Evolutionary conservation across 92 coral and sea anemone species (phyloP).

Genomic region (Nematostella vectensis): DNA sequence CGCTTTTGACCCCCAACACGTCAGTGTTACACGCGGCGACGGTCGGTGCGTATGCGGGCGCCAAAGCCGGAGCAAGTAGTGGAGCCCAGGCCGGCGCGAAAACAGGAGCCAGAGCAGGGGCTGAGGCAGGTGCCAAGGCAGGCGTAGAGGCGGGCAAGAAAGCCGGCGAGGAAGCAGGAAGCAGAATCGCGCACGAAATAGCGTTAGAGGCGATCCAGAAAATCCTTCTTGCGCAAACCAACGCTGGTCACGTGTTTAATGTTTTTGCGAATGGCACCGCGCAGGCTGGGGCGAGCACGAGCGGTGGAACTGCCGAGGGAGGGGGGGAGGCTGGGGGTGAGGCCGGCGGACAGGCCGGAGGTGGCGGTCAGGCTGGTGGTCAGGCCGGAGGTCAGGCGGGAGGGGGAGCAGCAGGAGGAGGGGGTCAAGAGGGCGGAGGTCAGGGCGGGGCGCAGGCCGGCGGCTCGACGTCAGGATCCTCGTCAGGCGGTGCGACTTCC

Average conservation of each 20-base stretch:
- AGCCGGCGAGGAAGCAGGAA: slow-evolving; percentile 74
- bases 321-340: slow-evolving; percentile 21
- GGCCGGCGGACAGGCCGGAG: slow-evolving; percentile 10
- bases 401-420: slow-evolving; percentile 15
- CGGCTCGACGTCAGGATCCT: slow-evolving; percentile 6
- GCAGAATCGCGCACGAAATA: slow-evolving; percentile 43
- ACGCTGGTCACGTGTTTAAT: slow-evolving; percentile 37
- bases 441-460: slow-evolving; percentile 3
- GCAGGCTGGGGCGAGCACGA: slow-evolving; percentile 14
- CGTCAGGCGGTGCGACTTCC: slow-evolving; percentile 11
- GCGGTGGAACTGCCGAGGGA: slow-evolving; percentile 8
- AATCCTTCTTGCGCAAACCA: slow-evolving; percentile 27
- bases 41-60: slow-evolving; percentile 60
- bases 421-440: slow-evolving; percentile 1
- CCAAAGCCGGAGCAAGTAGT: slow-evolving; percentile 58
- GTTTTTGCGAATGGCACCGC: slow-evolving; percentile 24
- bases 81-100: slow-evolving; percentile 63
- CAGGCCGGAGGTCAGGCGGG: slow-evolving; percentile 30
- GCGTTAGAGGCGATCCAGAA: slow-evolving; percentile 48
- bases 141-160: slow-evolving; percentile 64
- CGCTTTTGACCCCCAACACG: slow-evolving; percentile 13
- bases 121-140: slow-evolving; percentile 78
- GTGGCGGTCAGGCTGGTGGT: slow-evolving; percentile 19
- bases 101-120: slow-evolving; percentile 78
- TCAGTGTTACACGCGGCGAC: slow-evolving; percentile 52